Percentiles rank a stretch among this genome's conserved stretches.
Conservation (phyloP, 2,113 vertebrate genomes). For the Baryphthengus martii region DNA sequence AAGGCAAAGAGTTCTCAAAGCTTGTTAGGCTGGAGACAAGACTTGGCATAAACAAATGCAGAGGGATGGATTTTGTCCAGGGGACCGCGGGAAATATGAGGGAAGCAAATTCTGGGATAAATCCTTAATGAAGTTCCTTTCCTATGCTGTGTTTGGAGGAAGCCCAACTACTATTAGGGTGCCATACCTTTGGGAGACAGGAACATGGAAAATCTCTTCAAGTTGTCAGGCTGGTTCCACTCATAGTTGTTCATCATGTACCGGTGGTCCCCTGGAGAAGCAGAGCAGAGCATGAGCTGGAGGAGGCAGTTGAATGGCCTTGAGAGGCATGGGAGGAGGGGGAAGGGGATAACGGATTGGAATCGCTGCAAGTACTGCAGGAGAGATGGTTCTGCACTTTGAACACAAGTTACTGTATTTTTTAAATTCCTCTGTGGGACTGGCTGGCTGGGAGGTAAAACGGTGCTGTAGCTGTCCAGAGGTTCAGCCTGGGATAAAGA, state of each 20-base stretch:
- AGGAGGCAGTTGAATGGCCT: neutral
- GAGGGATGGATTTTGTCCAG: neutral
- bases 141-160: neutral
- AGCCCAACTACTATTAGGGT: neutral
- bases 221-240: constrained; percentile 72
- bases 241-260: constrained; percentile 73
- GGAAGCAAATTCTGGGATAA: neutral
- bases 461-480: neutral
- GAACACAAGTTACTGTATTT: neutral
- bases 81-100: neutral
- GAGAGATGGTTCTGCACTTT: neutral
- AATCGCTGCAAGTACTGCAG: neutral
- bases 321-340: neutral
- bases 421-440: neutral
- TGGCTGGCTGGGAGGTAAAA: neutral
- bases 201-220: constrained; percentile 82
- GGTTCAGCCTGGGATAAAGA: neutral
- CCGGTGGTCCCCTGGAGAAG: constrained; percentile 70
- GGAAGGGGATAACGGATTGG: neutral
- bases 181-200: constrained; percentile 75
- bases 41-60: neutral
- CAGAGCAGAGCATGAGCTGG: neutral
- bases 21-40: neutral
- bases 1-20: neutral
- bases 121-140: neutral